These are phyloP conservation scores for Artemia franciscana DNA, from an alignment of 1,140 invertebrate genomes.

Conservation along the genomic window DNA sequence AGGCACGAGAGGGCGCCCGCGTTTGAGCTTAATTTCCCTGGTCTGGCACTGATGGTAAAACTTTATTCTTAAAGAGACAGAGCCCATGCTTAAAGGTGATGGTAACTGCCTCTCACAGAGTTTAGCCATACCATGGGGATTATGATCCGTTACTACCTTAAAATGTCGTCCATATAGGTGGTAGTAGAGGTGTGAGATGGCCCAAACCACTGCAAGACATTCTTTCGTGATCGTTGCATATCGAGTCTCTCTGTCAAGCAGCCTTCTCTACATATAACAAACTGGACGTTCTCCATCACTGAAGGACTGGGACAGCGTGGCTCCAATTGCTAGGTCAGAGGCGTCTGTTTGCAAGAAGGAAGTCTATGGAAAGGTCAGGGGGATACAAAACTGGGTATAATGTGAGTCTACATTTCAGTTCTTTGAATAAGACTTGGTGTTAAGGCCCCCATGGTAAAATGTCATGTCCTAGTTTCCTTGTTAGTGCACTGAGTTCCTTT, in stretches of 20 bases:
- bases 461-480: background rate
- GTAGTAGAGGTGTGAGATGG: conserved; percentile 15
- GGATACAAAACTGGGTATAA: conserved; percentile 14
- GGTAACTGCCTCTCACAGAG: background rate
- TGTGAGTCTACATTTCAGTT: conserved; percentile 8
- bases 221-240: conserved; percentile 18
- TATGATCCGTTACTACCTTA: conserved; percentile 9
- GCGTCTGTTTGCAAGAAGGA: conserved; percentile 18
- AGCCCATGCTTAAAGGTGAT: background rate
- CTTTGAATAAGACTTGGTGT: background rate
- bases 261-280: too few relatives aligned
- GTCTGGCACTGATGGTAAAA: background rate
- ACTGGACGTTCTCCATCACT: background rate
- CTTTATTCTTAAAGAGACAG: background rate
- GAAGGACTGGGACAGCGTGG: conserved; percentile 16
- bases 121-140: background rate
- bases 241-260: conserved; percentile 6
- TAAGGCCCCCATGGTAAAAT: background rate
- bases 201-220: conserved; percentile 16
- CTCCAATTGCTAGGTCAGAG: conserved; percentile 17
- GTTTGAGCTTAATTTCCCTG: background rate
- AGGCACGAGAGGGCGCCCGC: background rate
- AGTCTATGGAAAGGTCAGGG: conserved; percentile 14
- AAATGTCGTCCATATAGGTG: conserved; percentile 15
- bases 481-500: background rate